phyloP scores from a whole-genome alignment of 1,140 invertebrate species.

The Agrypnia vestita region DNA sequence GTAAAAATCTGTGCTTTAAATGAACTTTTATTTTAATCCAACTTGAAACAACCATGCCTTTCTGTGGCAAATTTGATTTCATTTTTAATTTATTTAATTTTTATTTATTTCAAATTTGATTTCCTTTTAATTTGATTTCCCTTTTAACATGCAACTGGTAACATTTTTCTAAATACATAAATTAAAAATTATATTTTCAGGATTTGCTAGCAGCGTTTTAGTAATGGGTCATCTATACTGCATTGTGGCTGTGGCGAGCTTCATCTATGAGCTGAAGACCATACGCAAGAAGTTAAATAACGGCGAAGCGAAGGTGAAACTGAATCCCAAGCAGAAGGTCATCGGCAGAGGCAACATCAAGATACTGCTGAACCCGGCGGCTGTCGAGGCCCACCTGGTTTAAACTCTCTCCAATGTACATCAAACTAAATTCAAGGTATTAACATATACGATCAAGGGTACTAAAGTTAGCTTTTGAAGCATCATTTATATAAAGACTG shows the following conservation, averaged over 20 bases:
- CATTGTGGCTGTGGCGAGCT: slow-evolving; percentile 56
- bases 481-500: slow-evolving; percentile 30
- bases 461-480: slow-evolving; percentile 31
- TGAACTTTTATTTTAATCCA: no score
- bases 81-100: no score
- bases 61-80: no score
- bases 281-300: slow-evolving; percentile 40
- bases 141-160: no score
- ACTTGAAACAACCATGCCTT: no score
- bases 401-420: not conserved
- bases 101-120: no score
- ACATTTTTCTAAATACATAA: no score
- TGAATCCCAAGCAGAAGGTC: slow-evolving; percentile 46
- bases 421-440: slow-evolving; percentile 29
- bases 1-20: no score
- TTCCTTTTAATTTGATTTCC: no score
- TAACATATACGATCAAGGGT: slow-evolving; percentile 43
- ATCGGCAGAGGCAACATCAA: slow-evolving; percentile 49
- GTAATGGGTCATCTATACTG: slow-evolving; percentile 56
- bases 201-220: slow-evolving; percentile 47
- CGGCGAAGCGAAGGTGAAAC: slow-evolving; percentile 40
- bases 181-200: slow-evolving; percentile 37
- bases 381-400: slow-evolving; percentile 18
- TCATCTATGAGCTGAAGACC: slow-evolving; percentile 51
- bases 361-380: slow-evolving; percentile 34